These are phyloP conservation scores for Gymnothorax reevesii DNA, from an alignment of 2,797 vertebrate species.

Conservation along the genomic window DNA sequence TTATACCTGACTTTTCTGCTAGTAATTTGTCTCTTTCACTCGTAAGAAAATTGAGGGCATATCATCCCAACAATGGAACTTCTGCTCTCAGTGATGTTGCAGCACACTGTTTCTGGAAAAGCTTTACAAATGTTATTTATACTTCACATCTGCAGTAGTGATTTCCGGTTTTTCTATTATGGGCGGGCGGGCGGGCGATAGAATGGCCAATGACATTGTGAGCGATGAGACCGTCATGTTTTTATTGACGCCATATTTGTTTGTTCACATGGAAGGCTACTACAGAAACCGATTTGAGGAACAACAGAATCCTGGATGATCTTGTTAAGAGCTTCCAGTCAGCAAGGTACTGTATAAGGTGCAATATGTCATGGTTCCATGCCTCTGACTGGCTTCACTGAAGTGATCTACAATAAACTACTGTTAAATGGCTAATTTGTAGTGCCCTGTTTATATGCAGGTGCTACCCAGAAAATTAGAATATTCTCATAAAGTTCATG, in stretches of 20 bases:
- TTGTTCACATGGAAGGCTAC: background rate
- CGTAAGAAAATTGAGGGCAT: background rate
- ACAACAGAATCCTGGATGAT: slow-evolving; percentile 19
- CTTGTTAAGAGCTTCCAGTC: slow-evolving; percentile 8
- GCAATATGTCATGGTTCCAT: background rate
- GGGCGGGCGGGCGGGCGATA: background rate
- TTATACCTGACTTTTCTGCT: background rate
- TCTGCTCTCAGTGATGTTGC: background rate
- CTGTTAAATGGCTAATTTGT: background rate
- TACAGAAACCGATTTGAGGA: slow-evolving; percentile 8
- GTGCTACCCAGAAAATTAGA: too few species aligned
- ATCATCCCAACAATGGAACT: background rate
- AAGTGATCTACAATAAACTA: background rate
- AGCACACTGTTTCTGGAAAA: background rate
- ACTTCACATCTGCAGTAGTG: background rate
- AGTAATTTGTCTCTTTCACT: background rate
- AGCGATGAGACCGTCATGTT: background rate
- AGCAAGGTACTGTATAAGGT: background rate
- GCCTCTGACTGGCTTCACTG: background rate
- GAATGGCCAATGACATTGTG: background rate
- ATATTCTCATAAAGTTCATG: too few species aligned
- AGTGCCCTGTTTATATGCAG: background rate
- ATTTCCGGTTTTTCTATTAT: background rate
- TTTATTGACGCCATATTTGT: background rate
- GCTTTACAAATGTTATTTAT: background rate